Evolutionary conservation across 2,888 invertebrate species (phyloP).

Genomic region (Mantis religiosa): DNA sequence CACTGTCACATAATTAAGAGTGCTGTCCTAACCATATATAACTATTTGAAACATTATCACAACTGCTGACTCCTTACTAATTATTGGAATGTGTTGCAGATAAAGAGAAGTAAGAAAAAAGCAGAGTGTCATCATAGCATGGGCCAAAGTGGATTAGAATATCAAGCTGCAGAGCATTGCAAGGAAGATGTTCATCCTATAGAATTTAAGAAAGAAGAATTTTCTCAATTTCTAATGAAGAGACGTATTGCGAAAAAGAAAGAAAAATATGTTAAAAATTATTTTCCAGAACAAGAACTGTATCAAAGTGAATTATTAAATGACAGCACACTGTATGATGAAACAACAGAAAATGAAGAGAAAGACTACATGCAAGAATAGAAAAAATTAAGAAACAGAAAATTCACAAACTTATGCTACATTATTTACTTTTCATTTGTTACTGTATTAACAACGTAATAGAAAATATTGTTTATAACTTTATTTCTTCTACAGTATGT

Average conservation of each 20-base stretch:
- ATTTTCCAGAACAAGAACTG: constrained; percentile 19
- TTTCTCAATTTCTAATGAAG: constrained; percentile 10
- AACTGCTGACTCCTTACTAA: too few relatives aligned
- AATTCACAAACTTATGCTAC: too few relatives aligned
- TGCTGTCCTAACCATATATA: too few relatives aligned
- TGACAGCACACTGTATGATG: background rate
- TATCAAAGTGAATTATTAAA: background rate
- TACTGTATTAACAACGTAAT: background rate
- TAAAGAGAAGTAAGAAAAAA: background rate
- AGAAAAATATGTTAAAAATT: background rate
- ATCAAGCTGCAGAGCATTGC: background rate
- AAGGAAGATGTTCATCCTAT: background rate
- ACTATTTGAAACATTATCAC: too few relatives aligned
- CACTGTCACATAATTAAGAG: too few relatives aligned
- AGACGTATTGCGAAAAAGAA: constrained; percentile 3
- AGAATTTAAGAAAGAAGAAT: background rate
- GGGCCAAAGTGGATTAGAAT: background rate
- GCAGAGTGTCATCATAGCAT: too few relatives aligned
- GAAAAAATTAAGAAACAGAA: background rate
- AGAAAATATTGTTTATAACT: too few relatives aligned
- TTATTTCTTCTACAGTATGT: too few relatives aligned
- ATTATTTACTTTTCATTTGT: background rate
- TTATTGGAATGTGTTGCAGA: background rate
- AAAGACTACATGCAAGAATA: background rate
- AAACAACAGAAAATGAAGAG: background rate